These are phyloP conservation scores for Thinocorus orbignyianus DNA, from an alignment of 2,113 vertebrate species.

Conservation along the genomic window DNA sequence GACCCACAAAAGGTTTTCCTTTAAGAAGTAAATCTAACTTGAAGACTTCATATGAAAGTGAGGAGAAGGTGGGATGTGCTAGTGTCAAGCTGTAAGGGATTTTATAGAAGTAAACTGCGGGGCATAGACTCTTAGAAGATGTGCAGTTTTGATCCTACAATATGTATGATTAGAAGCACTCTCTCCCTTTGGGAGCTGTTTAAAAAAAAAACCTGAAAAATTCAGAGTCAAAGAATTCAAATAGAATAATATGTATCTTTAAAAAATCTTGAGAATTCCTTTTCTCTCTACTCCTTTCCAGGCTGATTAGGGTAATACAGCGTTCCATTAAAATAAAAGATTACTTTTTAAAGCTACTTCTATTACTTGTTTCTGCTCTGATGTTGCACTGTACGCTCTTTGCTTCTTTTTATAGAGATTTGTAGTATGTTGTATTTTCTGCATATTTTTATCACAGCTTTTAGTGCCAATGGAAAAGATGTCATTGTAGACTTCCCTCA, in stretches of 20 bases:
- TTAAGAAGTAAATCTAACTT: neutral
- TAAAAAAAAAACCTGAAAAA: neutral
- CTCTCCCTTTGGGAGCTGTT: neutral
- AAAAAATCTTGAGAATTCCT: neutral
- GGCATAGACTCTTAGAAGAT: neutral
- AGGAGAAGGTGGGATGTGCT: neutral
- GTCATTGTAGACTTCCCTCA: constrained; percentile 98
- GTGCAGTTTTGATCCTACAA: neutral
- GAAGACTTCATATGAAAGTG: neutral
- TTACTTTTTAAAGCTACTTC: neutral
- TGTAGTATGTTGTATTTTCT: neutral
- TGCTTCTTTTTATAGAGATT: neutral
- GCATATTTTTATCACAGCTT: constrained; percentile 77
- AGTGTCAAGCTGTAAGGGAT: neutral
- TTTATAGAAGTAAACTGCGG: neutral
- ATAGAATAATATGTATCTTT: neutral
- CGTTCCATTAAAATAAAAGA: neutral
- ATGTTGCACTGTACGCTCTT: neutral
- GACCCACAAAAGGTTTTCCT: neutral
- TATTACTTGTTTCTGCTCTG: neutral
- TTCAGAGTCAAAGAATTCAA: neutral
- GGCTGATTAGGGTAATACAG: neutral
- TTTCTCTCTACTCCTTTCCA: neutral
- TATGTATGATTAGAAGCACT: neutral
- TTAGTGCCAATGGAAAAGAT: constrained; percentile 98